Base-by-base conservation (phyloP, 1,140 invertebrate species). In the Atta colombica region DNA sequence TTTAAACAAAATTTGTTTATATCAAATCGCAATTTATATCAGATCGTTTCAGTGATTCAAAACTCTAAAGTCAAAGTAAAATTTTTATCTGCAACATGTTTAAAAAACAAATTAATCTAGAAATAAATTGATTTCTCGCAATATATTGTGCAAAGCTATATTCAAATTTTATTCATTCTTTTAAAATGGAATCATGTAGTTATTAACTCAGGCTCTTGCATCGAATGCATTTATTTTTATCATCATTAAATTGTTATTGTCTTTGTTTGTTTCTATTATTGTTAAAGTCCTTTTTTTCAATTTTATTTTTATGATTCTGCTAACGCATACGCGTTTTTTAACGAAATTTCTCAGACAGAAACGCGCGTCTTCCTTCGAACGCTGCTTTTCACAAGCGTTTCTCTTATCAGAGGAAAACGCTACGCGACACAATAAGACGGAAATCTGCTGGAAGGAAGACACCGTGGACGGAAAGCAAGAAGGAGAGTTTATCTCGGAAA, bases 361-460 rank as follows among this genome's bases (percentile, higher is more conserved):
- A 74, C 65, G 58, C 55, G 18, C 63, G n/a, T 61, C 51, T 81
- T 65, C 58, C 66, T 82, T 65, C 78, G 53, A 69, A 53, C 71
- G 61, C 69, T 89, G 68, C 88, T 89, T 69, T 60, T 87, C 86
- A 35, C 78, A 75, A 69, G 75, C 86, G 88, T 80, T 80, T 72
- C 85, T 55, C 88, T 90, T 88, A 90, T 90, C 86, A 90, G 74
- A 53, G 87, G 84, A 81, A 80, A 85, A 82, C 84, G 89, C 84
- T 69, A 90, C 39, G 74, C 77, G 87, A 86, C 80, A 91, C 90
- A 91, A 91, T 91, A 77, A 90, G 90, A 91, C 89, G 87, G 90
- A 91, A 91, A 91, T 91, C 90, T 91, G 87, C 77, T 91, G 90
- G 90, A 91, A 91, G 81, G 89, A 89, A 91, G 89, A 91, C 89